These are phyloP conservation scores for Polymixis flavicincta DNA, from an alignment of 2,888 invertebrate species.

Conservation along the genomic window DNA sequence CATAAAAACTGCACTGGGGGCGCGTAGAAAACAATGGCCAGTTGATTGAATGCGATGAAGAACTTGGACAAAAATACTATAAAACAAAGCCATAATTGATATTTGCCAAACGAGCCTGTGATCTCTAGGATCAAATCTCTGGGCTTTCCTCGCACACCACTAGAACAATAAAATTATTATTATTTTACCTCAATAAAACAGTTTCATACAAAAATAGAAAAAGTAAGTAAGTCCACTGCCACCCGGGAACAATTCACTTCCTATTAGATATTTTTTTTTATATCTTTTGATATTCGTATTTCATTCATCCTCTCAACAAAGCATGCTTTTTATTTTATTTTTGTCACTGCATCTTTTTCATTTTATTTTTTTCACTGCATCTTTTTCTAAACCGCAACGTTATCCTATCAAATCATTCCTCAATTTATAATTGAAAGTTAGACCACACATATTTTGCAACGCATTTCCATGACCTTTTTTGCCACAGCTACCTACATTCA, in stretches of 20 bases:
- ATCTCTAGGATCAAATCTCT: conserved; percentile 62
- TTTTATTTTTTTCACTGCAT: background rate
- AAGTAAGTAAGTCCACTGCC: background rate
- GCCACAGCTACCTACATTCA: background rate
- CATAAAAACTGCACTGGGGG: conserved; percentile 74
- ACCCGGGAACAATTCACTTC: background rate
- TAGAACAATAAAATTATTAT: conserved; percentile 17
- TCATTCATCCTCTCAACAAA: background rate
- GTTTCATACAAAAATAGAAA: background rate
- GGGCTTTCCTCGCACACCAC: background rate
- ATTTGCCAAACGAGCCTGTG: conserved; percentile 77
- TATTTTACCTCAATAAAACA: background rate
- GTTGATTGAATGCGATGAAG: conserved; percentile 80
- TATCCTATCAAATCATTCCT: background rate
- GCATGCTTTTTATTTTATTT: background rate
- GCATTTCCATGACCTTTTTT: background rate
- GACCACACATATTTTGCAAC: background rate
- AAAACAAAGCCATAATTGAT: conserved; percentile 77
- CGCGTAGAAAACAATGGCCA: conserved; percentile 80
- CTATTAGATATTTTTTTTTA: no score
- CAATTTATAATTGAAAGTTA: background rate
- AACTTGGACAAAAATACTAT: conserved; percentile 76
- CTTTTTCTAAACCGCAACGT: background rate
- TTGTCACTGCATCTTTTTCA: background rate
- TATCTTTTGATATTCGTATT: background rate